These are phyloP conservation scores for Idris sp. DNA, from an alignment of 1,140 invertebrate species.

Conservation along the genomic window DNA sequence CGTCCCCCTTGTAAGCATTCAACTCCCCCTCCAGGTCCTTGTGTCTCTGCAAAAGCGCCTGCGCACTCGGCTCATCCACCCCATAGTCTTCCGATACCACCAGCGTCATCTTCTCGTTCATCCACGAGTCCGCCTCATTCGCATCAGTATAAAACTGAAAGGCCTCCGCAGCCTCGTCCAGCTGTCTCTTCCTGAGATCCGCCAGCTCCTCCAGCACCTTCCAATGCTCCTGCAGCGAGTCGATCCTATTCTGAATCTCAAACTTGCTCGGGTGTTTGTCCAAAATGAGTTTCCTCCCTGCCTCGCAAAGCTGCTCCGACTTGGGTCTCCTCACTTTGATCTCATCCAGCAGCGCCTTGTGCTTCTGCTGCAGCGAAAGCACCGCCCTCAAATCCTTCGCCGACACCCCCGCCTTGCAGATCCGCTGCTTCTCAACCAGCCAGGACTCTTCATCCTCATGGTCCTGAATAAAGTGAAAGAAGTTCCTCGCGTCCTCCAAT, in stretches of 20 bases:
- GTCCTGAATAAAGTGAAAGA: conserved; percentile 97
- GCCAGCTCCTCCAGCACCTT: conserved; percentile 90
- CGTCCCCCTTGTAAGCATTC: conserved; percentile 92
- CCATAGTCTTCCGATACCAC: conserved; percentile 93
- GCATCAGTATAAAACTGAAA: conserved; percentile 97
- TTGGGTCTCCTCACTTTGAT: conserved; percentile 90
- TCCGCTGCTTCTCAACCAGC: conserved; percentile 94
- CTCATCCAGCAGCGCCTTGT: conserved; percentile 95
- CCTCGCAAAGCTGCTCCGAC: conserved; percentile 86
- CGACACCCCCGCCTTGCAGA: conserved; percentile 92
- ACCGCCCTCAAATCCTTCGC: conserved; percentile 95
- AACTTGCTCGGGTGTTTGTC: conserved; percentile 87
- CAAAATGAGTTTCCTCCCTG: conserved; percentile 85
- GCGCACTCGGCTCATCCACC: conserved; percentile 92
- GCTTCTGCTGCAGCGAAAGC: conserved; percentile 93
- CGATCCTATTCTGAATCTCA: conserved; percentile 89
- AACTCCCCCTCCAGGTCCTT: conserved; percentile 94
- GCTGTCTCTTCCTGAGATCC: conserved; percentile 88
- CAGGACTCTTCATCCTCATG: conserved; percentile 96
- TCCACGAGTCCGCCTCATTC: conserved; percentile 98
- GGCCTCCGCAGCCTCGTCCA: conserved; percentile 96
- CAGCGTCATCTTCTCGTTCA: conserved; percentile 94
- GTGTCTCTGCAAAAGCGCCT: conserved; percentile 90
- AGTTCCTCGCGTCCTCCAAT: conserved; percentile 93
- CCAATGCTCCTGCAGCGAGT: conserved; percentile 91